These are phyloP conservation scores for Cottoperca gobio DNA, from an alignment of 2,797 vertebrate species.

Conservation along the genomic window DNA sequence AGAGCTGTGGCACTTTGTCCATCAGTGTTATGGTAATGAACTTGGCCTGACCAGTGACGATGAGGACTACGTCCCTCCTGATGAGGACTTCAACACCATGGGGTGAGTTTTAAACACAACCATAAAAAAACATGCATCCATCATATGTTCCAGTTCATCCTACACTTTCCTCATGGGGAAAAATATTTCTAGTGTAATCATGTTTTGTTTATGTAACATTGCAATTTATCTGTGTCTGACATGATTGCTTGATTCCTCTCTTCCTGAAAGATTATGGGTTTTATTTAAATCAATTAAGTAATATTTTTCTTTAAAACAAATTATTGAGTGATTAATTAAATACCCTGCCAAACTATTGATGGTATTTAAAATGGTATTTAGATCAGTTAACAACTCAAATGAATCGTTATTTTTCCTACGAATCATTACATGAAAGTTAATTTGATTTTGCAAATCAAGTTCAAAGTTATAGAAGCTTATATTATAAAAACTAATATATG, in stretches of 20 bases:
- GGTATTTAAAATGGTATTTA: too few species aligned
- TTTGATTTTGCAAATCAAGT: too few species aligned
- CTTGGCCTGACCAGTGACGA: slow-evolving; percentile 92
- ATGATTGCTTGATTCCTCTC: not conserved
- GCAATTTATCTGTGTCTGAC: not conserved
- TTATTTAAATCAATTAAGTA: too few species aligned
- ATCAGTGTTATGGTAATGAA: slow-evolving; percentile 93
- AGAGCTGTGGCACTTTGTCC: slow-evolving; percentile 95
- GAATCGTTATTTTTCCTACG: too few species aligned
- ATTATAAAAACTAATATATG: too few species aligned
- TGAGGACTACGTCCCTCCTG: slow-evolving; percentile 92
- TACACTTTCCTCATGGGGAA: not conserved
- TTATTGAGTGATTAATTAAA: too few species aligned
- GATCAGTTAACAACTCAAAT: too few species aligned
- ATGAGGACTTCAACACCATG: slow-evolving; percentile 95
- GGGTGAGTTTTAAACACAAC: slow-evolving; percentile 82
- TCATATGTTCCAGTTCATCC: not conserved
- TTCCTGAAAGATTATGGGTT: not conserved
- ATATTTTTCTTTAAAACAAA: too few species aligned
- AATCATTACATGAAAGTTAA: too few species aligned
- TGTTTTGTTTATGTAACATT: not conserved
- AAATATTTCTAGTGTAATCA: not conserved
- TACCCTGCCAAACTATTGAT: too few species aligned
- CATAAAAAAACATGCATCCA: not conserved
- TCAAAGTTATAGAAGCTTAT: too few species aligned